A percentile compares a stretch with the other conserved stretches of the same genome.
These are phyloP conservation scores for Hipposideros larvatus DNA, from an alignment of 2,797 vertebrate genomes.

Conservation along the genomic window DNA sequence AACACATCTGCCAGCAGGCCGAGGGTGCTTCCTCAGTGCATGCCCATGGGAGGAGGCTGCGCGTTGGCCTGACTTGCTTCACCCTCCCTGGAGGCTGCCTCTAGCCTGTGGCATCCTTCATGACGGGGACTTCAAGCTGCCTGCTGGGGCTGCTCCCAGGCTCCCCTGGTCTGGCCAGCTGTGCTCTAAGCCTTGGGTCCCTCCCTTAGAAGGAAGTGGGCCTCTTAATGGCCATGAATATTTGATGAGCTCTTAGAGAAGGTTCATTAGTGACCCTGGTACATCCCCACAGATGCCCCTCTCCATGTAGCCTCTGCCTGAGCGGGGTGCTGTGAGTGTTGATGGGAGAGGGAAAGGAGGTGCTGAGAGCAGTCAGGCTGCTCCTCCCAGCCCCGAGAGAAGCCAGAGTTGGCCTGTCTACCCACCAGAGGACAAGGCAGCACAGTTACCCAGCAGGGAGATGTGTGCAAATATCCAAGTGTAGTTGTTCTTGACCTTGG, in stretches of 20 bases:
- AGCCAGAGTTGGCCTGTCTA: neutral
- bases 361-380: neutral
- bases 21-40: neutral
- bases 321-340: neutral
- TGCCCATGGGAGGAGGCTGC: slow-evolving; percentile 45
- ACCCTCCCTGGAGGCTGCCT: slow-evolving; percentile 47
- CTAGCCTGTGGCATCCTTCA: neutral
- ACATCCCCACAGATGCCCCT: neutral
- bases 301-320: neutral
- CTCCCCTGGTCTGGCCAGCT: neutral
- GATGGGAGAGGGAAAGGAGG: neutral
- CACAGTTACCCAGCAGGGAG: neutral
- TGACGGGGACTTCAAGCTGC: neutral
- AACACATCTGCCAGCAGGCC: slow-evolving; percentile 75
- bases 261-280: slow-evolving; percentile 79
- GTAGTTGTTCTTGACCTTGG: neutral
- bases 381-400: neutral
- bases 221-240: slow-evolving; percentile 82
- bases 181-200: neutral
- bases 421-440: neutral
- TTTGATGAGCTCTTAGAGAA: slow-evolving; percentile 77
- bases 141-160: neutral
- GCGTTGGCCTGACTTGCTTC: neutral
- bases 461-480: too few relatives aligned
- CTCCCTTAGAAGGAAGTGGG: slow-evolving; percentile 72